Evolutionary conservation across 2,888 invertebrate genomes (phyloP), one percentile per base, ranked within the genome.

Genomic region (Hydriomena furcata): DNA sequence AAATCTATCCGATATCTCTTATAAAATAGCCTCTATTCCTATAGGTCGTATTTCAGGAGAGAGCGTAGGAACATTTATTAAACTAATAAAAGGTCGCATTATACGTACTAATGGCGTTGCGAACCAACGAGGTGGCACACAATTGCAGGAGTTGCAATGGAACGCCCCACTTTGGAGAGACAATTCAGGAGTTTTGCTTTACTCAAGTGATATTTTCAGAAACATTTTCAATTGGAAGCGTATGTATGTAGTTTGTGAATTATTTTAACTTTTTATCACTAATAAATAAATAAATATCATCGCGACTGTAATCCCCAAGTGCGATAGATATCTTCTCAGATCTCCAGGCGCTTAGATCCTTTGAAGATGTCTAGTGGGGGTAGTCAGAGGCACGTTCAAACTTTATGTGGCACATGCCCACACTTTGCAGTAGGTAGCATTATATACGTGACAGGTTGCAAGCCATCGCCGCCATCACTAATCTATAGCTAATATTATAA

Each of bases 71-170:
- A 58, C 55, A 56, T 58, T 55, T 58, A 61, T 55, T 55, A 58
- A 51, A 61, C 58, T 56, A 58, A 59, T 61, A 59, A 55, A 61
- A 57, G 51, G 52, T 52, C 43, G 40, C 51, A 57, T 59, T 52
- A 55, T 53, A 53, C 48, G 49, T 50, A 46, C 52, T 59, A 59
- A 59, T 59, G 55, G 59, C 52, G 6, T 35, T 44, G 41, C 47
- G 52, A 52, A 38, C 49, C 49, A 48, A 48, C 55, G 44, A 55
- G 41, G 47, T 55, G 54, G 46, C 48, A 50, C 52, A 47, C 41
- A 55, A 56, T 55, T 47, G 52, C 52, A 46, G 41, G 51, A 49
- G 55, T 46, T 58, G 60, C 58, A 60, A 50, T 43, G 53, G 51
- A 49, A 55, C 43, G 41, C 2, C 27, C 51, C 42, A 42, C 43